Evolutionary conservation across 37 sponge, comb jelly and placozoan genomes (phyloP), one percentile per base, ranked within the genome.

Genomic region (Crambe crambe): DNA sequence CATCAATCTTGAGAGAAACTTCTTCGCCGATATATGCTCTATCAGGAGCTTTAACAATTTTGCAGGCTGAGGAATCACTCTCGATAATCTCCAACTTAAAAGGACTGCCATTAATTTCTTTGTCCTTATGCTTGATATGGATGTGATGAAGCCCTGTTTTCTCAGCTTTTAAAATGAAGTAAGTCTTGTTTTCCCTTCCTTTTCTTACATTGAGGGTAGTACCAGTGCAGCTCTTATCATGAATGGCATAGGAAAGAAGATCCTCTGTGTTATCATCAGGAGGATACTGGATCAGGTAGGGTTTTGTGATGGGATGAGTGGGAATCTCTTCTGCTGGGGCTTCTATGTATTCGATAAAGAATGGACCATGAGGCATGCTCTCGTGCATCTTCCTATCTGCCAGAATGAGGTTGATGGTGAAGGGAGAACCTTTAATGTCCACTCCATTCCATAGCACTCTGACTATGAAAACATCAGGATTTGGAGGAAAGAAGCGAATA

Each of bases 361-460:
- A n/a, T n/a, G 71, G 30, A 6, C 78, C 75, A 0, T 72, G 71
- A 18, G 85, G 59, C 56, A 76, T 77, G 20, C 60, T 81, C 27
- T 83, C 85, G 0, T 77, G 85, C 20, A 82, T 82, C 26, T 75
- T 85, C 34, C 47, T 64, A 27, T 90, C 82, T 2, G 77, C 82
- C 1, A 86, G 81, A 60, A 76, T 62, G 42, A 80, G 86, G 51
- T 94, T 86, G 73, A 94, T 74, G 2, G 72, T 79, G 66, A 88
- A 94, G 15, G 95, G 95, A 42, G 87, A 86, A 10, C 93, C 89
- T 22, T 88, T 87, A 22, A 91, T 54, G 54, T 84, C 68, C 58
- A 74, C 26, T 6, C 76, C 89, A 20, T 76, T 78, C 88, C 89
- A 94, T n/a, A 78, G 29, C 15, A 91, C 83, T 32, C 40, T 63